A percentile compares a stretch with the other conserved stretches of the same genome.
Conservation (phyloP, 2,888 invertebrate species). For the Parnassius smintheus region DNA sequence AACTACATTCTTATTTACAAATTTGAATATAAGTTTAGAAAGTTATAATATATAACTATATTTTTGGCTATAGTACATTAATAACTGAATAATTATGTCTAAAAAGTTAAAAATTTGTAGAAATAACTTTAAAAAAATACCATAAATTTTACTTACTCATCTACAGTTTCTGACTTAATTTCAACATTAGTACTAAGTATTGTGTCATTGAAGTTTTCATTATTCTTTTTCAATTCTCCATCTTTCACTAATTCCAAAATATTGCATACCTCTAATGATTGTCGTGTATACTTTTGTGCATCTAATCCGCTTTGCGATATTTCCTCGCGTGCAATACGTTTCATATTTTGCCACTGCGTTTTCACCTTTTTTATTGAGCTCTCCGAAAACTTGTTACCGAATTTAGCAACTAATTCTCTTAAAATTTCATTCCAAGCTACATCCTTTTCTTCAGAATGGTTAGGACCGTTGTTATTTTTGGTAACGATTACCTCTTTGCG, state of each 20-base stretch:
- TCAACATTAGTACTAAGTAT: slow-evolving; percentile 57
- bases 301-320: slow-evolving; percentile 54
- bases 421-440: slow-evolving; percentile 74
- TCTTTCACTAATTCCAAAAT: slow-evolving; percentile 64
- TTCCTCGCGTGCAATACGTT: slow-evolving; percentile 72
- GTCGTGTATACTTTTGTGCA: slow-evolving; percentile 54
- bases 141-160: slow-evolving; percentile 59
- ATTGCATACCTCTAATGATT: slow-evolving; percentile 65
- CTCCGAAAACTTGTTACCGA: slow-evolving; percentile 63
- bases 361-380: slow-evolving; percentile 73
- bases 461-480: slow-evolving; percentile 67
- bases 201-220: slow-evolving; percentile 53
- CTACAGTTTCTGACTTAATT: slow-evolving; percentile 69
- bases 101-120: neutral
- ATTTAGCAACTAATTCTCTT: slow-evolving; percentile 53
- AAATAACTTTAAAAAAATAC: too few species aligned
- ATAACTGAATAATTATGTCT: slow-evolving; percentile 2
- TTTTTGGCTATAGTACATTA: too few species aligned
- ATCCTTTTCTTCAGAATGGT: slow-evolving; percentile 70
- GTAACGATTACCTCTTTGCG: slow-evolving; percentile 67
- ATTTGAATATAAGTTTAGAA: neutral
- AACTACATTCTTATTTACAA: too few species aligned
- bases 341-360: slow-evolving; percentile 78
- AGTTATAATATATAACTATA: too few species aligned
- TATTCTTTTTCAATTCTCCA: slow-evolving; percentile 47